Base-by-base conservation (phyloP, 2,113 vertebrate species). In the Myodes glareolus region DNA sequence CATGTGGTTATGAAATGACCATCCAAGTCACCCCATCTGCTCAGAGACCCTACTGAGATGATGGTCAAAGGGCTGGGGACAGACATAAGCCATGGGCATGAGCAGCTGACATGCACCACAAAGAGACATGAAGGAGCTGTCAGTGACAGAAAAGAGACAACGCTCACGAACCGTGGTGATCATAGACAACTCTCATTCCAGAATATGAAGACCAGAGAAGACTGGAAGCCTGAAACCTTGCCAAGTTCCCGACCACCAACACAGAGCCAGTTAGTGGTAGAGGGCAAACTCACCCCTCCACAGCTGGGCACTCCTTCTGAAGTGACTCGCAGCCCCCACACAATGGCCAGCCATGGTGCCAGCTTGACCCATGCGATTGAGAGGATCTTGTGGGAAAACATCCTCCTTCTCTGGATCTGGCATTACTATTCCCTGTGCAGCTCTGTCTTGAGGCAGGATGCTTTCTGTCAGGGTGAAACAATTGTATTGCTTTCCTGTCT, bases 1-100 rank as follows among this genome's bases (percentile, higher is more conserved):
- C 58, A 31, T 33, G 61, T 47, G 5, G 31, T 8, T 9, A 65
- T 33, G 27, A 67, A 86, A 45, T 23, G 29, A 39, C 29, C 82
- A 17, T 29, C 65, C 14, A 45, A 33, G 61, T 21, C 39, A 67
- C 27, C 27, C 16, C n/a, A 85, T 85, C 27, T 45, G 14, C 31
- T 85, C 31, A 85, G n/a, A 65, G 36, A 82, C 12, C 36, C 12
- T n/a, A 13, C 2, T 19, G 4, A 29, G 39, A 63, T 65, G 58
- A 45, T 45, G 3, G 58, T 45, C 42, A 45, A 65, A 67, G 61
- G 17, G 9, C 9, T 9, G 0, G 2, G 9, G 3, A 2, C 29
- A 23, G 39, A 61, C 21, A 47, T 47, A 67, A 47, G 39, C 61
- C 16, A 86, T 21, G 17, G 42, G 33, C 16, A 31, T 6, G 9